Percentiles rank a stretch among this genome's conserved stretches.
phyloP scores from a whole-genome alignment of 2,113 vertebrate genomes.

The Falcunculus frontatus region DNA sequence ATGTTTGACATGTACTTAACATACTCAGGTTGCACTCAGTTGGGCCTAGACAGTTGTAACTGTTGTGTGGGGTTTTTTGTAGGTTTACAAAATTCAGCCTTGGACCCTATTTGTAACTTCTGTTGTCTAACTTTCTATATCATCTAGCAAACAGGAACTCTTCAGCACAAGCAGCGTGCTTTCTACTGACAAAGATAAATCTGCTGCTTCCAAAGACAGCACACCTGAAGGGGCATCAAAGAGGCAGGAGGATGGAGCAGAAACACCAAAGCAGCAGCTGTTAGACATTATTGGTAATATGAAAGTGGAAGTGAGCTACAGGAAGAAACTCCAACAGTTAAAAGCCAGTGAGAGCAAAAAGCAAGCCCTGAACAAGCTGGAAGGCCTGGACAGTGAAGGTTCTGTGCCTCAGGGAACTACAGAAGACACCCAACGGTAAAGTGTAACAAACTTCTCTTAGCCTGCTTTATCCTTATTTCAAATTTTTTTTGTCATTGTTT shows the following conservation, averaged over 20 bases:
- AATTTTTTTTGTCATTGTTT: neutral
- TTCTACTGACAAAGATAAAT: slow-evolving; percentile 29
- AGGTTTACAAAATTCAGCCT: neutral
- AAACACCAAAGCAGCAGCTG: slow-evolving; percentile 72
- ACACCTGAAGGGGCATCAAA: neutral
- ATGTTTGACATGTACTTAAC: neutral
- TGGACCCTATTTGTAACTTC: neutral
- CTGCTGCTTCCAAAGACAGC: neutral
- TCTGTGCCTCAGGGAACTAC: slow-evolving; percentile 63
- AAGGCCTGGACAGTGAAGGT: slow-evolving; percentile 30
- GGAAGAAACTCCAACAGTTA: slow-evolving; percentile 58
- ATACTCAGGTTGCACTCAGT: neutral
- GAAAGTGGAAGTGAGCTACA: slow-evolving; percentile 84
- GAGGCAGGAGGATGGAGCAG: neutral
- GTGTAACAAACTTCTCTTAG: neutral
- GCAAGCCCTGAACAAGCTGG: neutral
- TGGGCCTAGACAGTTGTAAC: neutral
- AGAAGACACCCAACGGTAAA: slow-evolving; percentile 71
- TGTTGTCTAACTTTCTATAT: neutral
- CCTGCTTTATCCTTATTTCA: neutral
- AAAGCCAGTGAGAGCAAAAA: slow-evolving; percentile 46
- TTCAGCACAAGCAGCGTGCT: slow-evolving; percentile 34
- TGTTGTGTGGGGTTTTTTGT: neutral
- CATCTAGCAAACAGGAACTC: slow-evolving; percentile 46
- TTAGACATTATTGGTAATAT: slow-evolving; percentile 80